phyloP scores from a whole-genome alignment of 2,888 invertebrate species.

The Tanytarsus gracilentus region DNA sequence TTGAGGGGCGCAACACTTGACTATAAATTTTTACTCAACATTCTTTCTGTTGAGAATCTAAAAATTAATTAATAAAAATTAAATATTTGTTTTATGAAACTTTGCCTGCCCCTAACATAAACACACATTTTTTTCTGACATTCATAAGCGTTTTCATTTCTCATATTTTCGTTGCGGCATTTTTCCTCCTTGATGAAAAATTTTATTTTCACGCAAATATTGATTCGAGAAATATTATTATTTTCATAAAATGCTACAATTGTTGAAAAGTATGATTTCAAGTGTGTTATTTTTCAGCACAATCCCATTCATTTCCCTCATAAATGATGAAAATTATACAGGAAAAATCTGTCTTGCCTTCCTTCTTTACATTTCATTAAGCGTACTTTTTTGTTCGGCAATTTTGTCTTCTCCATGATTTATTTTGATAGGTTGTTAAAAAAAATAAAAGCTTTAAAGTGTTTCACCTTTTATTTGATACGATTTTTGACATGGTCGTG shows the following conservation, averaged over 20 bases:
- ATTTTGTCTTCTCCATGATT: too few relatives aligned
- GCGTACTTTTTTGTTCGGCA: neutral
- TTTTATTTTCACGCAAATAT: conserved; percentile 20
- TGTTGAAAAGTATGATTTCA: neutral
- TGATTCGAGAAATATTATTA: neutral
- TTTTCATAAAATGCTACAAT: neutral
- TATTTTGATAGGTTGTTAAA: too few relatives aligned
- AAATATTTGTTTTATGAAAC: too few relatives aligned
- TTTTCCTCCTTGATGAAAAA: neutral
- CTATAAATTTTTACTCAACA: neutral
- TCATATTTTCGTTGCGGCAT: too few relatives aligned
- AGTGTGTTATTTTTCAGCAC: neutral
- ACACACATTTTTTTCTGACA: too few relatives aligned
- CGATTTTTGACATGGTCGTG: too few relatives aligned
- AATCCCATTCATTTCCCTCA: neutral
- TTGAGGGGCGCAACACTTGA: neutral
- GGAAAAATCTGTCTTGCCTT: neutral
- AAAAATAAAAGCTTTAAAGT: too few relatives aligned
- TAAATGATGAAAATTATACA: conserved; percentile 1
- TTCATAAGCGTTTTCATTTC: too few relatives aligned
- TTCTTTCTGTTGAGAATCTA: too few relatives aligned
- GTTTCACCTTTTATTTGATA: too few relatives aligned
- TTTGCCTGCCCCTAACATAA: too few relatives aligned
- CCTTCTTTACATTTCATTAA: neutral
- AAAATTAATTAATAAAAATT: too few relatives aligned